Percentiles rank a stretch among this genome's conserved stretches.
These are phyloP conservation scores for Dusona sp. DNA, from an alignment of 2,888 invertebrate species.

Conservation along the genomic window DNA sequence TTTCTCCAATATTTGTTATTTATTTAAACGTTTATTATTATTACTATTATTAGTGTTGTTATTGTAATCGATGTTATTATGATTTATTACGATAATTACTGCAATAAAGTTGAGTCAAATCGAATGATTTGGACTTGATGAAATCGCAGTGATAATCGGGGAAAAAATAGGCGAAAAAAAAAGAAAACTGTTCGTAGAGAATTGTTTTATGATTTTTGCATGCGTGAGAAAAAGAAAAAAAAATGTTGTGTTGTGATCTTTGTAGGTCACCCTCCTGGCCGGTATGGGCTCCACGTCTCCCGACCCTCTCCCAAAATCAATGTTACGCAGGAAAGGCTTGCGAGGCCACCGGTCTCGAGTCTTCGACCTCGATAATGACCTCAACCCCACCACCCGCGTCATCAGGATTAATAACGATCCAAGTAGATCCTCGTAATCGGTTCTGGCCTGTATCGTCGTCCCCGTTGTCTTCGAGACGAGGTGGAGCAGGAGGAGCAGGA, in stretches of 20 bases:
- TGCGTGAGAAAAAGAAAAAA: conserved; percentile 79
- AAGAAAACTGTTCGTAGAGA: not conserved
- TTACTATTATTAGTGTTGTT: conserved; percentile 10
- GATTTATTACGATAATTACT: not conserved
- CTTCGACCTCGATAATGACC: conserved; percentile 69
- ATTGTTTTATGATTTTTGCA: conserved; percentile 81
- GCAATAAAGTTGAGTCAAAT: not conserved
- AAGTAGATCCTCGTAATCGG: conserved; percentile 77
- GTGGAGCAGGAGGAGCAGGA: not conserved
- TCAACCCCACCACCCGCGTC: conserved; percentile 74
- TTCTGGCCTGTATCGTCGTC: conserved; percentile 78
- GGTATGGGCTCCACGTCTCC: conserved; percentile 86
- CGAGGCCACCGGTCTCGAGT: conserved; percentile 67
- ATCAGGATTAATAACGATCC: conserved; percentile 71
- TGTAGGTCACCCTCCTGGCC: conserved; percentile 88
- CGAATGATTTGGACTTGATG: not conserved
- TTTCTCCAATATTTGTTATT: not conserved
- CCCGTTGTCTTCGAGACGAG: conserved; percentile 72
- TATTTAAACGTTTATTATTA: not conserved
- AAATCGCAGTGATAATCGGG: not conserved
- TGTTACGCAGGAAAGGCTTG: conserved; percentile 70
- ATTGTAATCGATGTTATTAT: conserved; percentile 4
- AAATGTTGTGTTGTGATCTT: conserved; percentile 84
- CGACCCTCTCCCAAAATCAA: conserved; percentile 81
- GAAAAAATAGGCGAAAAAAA: conserved; percentile 11